Conservation (phyloP, 23 tunicate genomes). For the Ascidia mentula region DNA sequence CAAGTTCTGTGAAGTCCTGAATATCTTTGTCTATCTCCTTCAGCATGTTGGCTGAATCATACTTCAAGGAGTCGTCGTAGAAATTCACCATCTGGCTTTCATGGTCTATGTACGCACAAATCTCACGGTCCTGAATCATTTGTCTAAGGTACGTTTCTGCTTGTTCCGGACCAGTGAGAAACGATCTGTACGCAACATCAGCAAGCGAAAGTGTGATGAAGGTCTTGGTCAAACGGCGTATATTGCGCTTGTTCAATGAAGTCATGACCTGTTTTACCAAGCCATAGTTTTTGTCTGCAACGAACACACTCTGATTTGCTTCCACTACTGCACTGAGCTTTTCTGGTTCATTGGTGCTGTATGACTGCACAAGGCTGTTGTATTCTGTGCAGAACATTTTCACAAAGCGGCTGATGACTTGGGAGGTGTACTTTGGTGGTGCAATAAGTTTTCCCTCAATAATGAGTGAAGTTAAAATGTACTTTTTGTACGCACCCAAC, state of each 20-base stretch:
- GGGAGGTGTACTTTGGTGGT: constrained; percentile 85
- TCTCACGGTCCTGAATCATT: constrained; percentile 81
- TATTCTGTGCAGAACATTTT: constrained; percentile 39
- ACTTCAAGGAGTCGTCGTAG: constrained; percentile 76
- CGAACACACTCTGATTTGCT: constrained; percentile 41
- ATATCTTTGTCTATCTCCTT: constrained; percentile 63
- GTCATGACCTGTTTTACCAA: constrained; percentile 67
- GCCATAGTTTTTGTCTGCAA: constrained; percentile 68
- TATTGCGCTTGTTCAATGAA: constrained; percentile 61
- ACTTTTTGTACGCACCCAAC: constrained; percentile 86
- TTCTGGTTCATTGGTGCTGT: constrained; percentile 41
- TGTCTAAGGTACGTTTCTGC: constrained; percentile 67
- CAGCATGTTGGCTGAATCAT: constrained; percentile 65
- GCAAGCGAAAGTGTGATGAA: constrained; percentile 79
- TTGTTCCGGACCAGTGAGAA: constrained; percentile 55
- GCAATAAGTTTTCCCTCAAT: constrained; percentile 65
- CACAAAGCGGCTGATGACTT: constrained; percentile 62
- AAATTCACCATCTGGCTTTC: constrained; percentile 83
- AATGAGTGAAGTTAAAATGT: constrained; percentile 53
- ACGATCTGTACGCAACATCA: constrained; percentile 75
- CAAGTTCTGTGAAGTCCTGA: constrained; percentile 65
- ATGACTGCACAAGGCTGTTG: constrained; percentile 38
- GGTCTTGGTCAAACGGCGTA: constrained; percentile 78
- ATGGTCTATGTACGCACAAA: constrained; percentile 61
- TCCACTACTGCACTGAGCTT: constrained; percentile 51